Evolutionary conservation across 2,888 invertebrate genomes (phyloP), one percentile per base, ranked within the genome.

Genomic region (Idaea dimidiata): DNA sequence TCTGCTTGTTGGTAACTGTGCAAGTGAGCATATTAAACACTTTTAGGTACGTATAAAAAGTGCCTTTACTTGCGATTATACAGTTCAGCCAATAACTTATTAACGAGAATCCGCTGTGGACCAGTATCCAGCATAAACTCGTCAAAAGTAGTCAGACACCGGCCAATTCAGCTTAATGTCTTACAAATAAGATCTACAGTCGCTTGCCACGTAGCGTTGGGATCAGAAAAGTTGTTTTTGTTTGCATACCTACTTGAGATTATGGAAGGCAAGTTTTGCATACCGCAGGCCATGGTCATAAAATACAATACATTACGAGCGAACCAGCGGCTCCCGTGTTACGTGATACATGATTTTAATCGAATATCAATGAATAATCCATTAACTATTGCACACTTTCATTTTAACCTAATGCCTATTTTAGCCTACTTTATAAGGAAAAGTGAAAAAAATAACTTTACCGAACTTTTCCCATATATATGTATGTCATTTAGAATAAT

Each of bases 251-350:
- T 24, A 24, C 75, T 79, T 78, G 79, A 83, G 85, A 87, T 87
- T 89, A 87, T 86, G 79, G 87, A 84, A 88, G 86, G 82, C 84
- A 73, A 82, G 87, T 88, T 88, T 88, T 87, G 87, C 88, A 89
- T 88, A 89, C 86, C 87, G 81, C 87, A 82, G 85, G 86, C 87
- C 87, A 82, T 78, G 82, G 80, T 78, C 80, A 85, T 89, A 89
- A 89, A 89, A 86, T 87, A 86, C 84, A 86, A 86, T 82, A 87
- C 86, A 86, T 89, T 86, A 89, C 81, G 88, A 87, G 81, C 81
- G 66, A 78, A 73, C 79, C 79, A 78, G 73, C 73, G 75, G 86
- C 90, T 89, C 80, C 90, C 78, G 90, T 81, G 83, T 89, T 89
- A 89, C 89, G 89, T 88, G 82, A 82, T 82, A 81, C 78, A 78